Evolutionary conservation across 2,888 invertebrate genomes (phyloP).

Genomic region (Linnaemya vulpina): DNA sequence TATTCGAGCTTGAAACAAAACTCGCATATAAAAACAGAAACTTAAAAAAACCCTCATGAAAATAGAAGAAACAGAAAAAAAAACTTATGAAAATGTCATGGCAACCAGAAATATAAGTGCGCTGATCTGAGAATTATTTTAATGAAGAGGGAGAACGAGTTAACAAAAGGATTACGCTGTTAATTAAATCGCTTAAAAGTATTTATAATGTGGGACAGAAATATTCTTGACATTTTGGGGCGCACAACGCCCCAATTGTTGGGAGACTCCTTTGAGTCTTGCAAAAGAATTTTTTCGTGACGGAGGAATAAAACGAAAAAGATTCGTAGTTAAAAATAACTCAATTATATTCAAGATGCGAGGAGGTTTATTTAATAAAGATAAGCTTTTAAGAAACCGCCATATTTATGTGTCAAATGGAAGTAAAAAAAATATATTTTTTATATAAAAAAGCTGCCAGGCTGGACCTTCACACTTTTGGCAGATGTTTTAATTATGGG

Average conservation of each 20-base stretch:
- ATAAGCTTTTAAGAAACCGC: not conserved
- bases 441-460: too few species aligned
- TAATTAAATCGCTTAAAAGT: conserved; percentile 44
- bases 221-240: conserved; percentile 18
- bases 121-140: not conserved
- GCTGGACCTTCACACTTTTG: too few species aligned
- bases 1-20: not conserved
- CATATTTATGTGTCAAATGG: not conserved
- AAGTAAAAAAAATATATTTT: not conserved
- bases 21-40: not conserved
- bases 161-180: conserved; percentile 47
- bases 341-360: not conserved
- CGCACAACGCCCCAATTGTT: too few species aligned
- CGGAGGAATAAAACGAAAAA: too few species aligned
- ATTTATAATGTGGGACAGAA: not conserved
- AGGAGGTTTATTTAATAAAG: not conserved
- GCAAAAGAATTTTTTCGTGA: not conserved
- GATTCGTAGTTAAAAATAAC: too few species aligned
- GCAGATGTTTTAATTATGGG: too few species aligned
- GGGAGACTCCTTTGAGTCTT: not conserved
- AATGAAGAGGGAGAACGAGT: not conserved
- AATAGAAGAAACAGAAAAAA: not conserved
- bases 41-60: not conserved
- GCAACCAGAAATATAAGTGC: not conserved
- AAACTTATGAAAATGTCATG: conserved; percentile 16